A percentile compares a stretch with the other conserved stretches of the same genome.
phyloP scores from a whole-genome alignment of 2,113 vertebrate genomes.

The Silurus meridionalis region DNA sequence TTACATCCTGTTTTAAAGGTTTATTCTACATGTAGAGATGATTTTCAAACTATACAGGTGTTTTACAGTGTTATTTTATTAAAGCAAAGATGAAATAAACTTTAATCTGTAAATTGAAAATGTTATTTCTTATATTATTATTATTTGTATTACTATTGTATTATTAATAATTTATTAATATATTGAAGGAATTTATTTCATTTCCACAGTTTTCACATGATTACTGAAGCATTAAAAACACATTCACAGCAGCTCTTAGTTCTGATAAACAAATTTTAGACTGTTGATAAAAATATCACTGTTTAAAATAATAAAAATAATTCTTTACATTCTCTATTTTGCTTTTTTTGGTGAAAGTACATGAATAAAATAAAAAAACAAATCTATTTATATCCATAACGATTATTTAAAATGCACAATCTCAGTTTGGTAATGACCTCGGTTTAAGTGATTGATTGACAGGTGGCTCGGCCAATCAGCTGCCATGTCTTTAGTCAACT shows the following conservation, averaged over 20 bases:
- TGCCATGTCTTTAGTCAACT: not conserved
- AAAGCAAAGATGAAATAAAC: not conserved
- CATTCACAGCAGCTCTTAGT: not conserved
- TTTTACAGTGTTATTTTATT: not conserved
- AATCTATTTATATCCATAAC: not conserved
- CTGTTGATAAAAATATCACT: not conserved
- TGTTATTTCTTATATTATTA: not conserved
- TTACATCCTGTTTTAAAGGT: not conserved
- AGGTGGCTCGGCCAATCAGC: slow-evolving; percentile 37
- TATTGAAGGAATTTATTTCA: too few species aligned
- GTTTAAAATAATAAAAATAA: not conserved
- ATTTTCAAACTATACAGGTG: not conserved
- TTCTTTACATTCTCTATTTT: not conserved
- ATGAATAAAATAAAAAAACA: not conserved
- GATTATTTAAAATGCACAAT: not conserved
- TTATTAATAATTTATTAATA: too few species aligned
- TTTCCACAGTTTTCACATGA: not conserved
- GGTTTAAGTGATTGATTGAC: not conserved
- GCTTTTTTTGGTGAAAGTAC: not conserved
- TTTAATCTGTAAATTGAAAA: not conserved
- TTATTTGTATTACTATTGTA: too few species aligned
- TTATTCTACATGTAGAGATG: not conserved
- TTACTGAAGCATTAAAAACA: not conserved
- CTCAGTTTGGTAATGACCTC: not conserved
- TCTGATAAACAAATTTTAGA: not conserved